Conservation (phyloP, 2,888 invertebrate genomes). For the Dromius quadrimaculatus region DNA sequence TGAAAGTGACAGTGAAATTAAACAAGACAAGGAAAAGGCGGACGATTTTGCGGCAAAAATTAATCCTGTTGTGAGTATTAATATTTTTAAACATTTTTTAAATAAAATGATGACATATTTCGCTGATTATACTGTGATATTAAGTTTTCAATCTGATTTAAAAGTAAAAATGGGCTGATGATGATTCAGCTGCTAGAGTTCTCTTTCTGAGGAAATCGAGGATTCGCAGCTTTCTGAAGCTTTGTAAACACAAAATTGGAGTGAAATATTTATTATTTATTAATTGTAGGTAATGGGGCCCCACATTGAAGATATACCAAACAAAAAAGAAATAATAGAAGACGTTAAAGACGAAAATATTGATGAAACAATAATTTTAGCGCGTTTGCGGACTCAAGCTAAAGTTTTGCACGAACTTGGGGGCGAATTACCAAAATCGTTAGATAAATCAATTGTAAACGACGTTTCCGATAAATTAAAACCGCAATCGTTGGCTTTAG, state of each 20-base stretch:
- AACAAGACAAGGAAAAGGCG: constrained; percentile 55
- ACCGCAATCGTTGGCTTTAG: constrained; percentile 64
- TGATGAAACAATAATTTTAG: constrained; percentile 65
- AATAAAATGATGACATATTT: constrained; percentile 16
- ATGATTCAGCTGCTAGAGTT: constrained; percentile 65
- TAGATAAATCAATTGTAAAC: constrained; percentile 59
- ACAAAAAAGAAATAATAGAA: constrained; percentile 49
- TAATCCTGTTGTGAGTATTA: constrained; percentile 34
- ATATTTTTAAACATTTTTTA: constrained; percentile 56
- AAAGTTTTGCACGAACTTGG: constrained; percentile 65
- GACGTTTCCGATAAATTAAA: constrained; percentile 54
- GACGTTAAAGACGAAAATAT: constrained; percentile 57
- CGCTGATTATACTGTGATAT: constrained; percentile 55
- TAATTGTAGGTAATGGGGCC: constrained; percentile 40
- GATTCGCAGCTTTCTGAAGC: constrained; percentile 48
- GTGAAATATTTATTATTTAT: constrained; percentile 1
- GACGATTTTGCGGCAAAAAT: neutral
- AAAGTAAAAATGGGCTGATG: constrained; percentile 58
- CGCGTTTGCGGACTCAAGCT: constrained; percentile 65
- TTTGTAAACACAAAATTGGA: neutral
- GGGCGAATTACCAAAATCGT: constrained; percentile 63
- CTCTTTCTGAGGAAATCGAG: constrained; percentile 56
- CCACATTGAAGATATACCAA: constrained; percentile 44
- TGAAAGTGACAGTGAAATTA: constrained; percentile 64
- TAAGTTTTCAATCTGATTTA: constrained; percentile 67